phyloP scores from a whole-genome alignment of 2,113 vertebrate genomes.

The Agelaius tricolor region DNA sequence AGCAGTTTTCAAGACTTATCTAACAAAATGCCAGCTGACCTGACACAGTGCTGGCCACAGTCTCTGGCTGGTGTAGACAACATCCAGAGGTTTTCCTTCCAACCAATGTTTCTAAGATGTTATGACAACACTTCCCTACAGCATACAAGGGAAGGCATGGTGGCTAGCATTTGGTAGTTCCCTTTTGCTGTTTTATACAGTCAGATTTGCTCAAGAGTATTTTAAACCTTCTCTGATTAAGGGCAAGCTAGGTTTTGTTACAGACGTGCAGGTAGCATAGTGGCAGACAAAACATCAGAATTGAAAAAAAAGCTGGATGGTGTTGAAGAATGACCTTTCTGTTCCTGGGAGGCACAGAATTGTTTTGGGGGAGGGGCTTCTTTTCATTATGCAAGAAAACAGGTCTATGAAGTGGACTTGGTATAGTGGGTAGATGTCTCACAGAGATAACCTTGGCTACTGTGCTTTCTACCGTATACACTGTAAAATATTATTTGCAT shows the following conservation, averaged over 20 bases:
- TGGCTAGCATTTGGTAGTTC: neutral
- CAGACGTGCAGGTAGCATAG: neutral
- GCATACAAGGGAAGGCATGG: neutral
- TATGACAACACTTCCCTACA: neutral
- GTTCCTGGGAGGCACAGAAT: neutral
- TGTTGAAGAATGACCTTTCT: neutral
- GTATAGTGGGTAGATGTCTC: neutral
- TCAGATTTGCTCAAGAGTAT: neutral
- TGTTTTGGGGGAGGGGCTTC: neutral
- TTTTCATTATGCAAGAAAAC: neutral
- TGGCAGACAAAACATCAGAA: neutral
- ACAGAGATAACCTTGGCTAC: neutral
- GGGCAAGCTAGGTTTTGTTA: neutral
- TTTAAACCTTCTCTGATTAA: neutral
- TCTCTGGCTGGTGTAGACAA: neutral
- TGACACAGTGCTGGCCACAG: neutral
- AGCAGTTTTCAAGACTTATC: neutral
- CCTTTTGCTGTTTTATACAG: neutral
- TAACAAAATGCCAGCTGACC: neutral
- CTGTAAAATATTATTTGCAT: neutral
- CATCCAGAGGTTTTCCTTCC: neutral
- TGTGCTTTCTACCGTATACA: neutral
- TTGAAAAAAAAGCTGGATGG: neutral
- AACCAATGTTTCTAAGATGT: neutral
- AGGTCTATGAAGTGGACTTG: neutral